Evolutionary conservation across 2,113 vertebrate species (phyloP), one percentile per base, ranked within the genome.

Genomic region (Ellobius talpinus): DNA sequence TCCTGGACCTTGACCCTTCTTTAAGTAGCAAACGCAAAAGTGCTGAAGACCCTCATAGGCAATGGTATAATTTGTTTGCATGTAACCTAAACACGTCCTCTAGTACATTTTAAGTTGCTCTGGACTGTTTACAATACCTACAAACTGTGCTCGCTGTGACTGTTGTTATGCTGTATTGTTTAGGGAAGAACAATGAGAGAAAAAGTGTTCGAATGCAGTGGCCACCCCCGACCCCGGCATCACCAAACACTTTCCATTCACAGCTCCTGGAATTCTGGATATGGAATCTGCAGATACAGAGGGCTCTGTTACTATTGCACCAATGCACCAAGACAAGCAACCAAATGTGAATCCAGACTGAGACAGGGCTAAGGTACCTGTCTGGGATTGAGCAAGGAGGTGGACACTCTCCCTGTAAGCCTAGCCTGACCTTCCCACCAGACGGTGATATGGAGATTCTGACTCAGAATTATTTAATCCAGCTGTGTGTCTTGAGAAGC

Each of bases 401-500:
- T 78, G 72, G 91, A 93, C 70, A 85, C 31, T 76, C 84, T 65
- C 58, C 47, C 61, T 47, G 42, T 88, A 92, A 96, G 88, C 89
- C 73, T 58, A 33, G 29, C 12, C 84, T 84, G 78, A 88, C 93
- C 87, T 92, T 55, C 58, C 84, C 91, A 94, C 50, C 70, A 94
- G 93, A 97, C 96, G 92, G 91, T 96, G 91, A 97, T 96, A 96
- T 96, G 74, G n/a, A 97, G 94, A 96, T 93, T 92, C 87, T 91
- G 89, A 95, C 95, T 91, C 95, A 91, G 89, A 96, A 97, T 95
- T 96, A 96, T 96, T 97, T 96, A 96, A 96, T 89, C 96, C 96
- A 97, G 95, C 94, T 94, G 94, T 68, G 86, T 89, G 50, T 70
- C 78, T 66, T 90, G 86, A 92, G 90, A 94, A 93, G 66, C 72